Evolutionary conservation across 2,797 vertebrate genomes (phyloP), one percentile per base, ranked within the genome.

Genomic region (Selene dorsalis): DNA sequence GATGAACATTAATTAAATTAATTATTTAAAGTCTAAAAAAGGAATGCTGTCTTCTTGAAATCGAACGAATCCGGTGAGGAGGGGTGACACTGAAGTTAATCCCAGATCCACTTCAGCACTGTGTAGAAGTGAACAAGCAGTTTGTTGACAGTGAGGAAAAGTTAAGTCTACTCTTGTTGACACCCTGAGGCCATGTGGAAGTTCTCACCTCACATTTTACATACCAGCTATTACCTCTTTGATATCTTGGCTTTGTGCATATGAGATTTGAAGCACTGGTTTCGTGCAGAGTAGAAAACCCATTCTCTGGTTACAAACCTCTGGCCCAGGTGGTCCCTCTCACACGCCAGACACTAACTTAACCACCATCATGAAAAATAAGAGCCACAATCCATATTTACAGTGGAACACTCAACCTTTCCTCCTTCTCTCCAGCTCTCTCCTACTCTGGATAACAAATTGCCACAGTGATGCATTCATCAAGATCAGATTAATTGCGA

Each of bases 311-410:
- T 92, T 92, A 84, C 85, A 77, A 65, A 84, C 48, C 55, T 69
- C 63, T 58, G 63, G 84, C 62, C 85, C 93, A 93, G 93, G 91
- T 94, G 94, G 86, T 91, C 84, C 73, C 30, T 68, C 73, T 94
- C 91, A 92, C 20, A 82, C 79, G 79, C 69, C 30, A 57, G 67
- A 87, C 80, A 73, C 71, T 65, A 82, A 83, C 72, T 80, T 77
- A 77, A 80, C 73, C 32, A 55, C 63, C 75, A 80, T 68, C 17
- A 52, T 89, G 86, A 91, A 88, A 88, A 88, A 90, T 88, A 79
- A 80, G 66, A 87, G 32, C 56, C 2, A 2, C 62, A 63, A 87
- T 91, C 57, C 84, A 77, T 85, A 92, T 88, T 88, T 86, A 88
- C 85, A 84, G 79, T 85, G 88, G 77, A 92, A 81, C 80, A 69